These are phyloP conservation scores for Coelopa pilipes DNA, from an alignment of 2,888 invertebrate species.

Conservation along the genomic window DNA sequence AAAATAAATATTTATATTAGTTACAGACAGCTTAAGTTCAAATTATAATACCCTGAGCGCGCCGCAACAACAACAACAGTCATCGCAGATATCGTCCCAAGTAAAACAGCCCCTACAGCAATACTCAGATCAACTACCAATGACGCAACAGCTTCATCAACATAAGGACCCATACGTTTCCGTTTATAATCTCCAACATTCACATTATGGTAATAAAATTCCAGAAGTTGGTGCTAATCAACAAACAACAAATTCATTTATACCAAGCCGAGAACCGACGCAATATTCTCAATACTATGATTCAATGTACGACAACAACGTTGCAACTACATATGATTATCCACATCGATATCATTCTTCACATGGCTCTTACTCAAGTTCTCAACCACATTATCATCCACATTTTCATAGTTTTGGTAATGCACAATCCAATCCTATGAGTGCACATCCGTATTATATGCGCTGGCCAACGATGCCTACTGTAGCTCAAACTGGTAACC, in stretches of 20 bases:
- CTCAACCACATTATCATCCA: slow-evolving; percentile 23
- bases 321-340: slow-evolving; percentile 20
- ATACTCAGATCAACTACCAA: neutral
- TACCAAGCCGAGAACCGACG: slow-evolving; percentile 14
- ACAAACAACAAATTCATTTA: neutral
- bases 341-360: slow-evolving; percentile 25
- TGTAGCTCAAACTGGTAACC: slow-evolving; percentile 16
- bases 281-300: slow-evolving; percentile 23
- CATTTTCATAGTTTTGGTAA: slow-evolving; percentile 24
- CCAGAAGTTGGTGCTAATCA: neutral
- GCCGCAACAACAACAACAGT: slow-evolving; percentile 1
- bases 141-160: slow-evolving; percentile 4
- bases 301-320: slow-evolving; percentile 24
- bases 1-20: neutral
- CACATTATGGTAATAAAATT: slow-evolving; percentile 21
- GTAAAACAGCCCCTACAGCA: neutral
- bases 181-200: slow-evolving; percentile 22
- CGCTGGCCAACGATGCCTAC: slow-evolving; percentile 28
- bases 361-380: slow-evolving; percentile 11
- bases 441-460: slow-evolving; percentile 29
- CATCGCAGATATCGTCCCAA: neutral
- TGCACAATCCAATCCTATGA: slow-evolving; percentile 15
- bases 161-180: slow-evolving; percentile 22
- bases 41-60: neutral
- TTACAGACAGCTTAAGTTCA: slow-evolving; percentile 11